Conservation (phyloP, 2,797 vertebrate genomes). For the Pseudochirops corinnae region DNA sequence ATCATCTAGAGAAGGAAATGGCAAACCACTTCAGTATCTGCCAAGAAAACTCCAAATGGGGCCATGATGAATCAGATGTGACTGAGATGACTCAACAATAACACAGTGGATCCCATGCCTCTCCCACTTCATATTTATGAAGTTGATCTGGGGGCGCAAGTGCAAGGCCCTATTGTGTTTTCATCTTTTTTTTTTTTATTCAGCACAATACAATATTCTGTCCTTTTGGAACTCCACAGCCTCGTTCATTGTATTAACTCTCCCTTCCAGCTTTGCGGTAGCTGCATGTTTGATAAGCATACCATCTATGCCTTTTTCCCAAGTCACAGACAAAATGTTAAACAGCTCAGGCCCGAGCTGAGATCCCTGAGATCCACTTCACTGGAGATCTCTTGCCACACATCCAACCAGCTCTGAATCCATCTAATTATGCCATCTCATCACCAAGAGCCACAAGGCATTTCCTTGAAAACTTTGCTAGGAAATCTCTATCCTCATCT, state of each 20-base stretch:
- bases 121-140: background rate
- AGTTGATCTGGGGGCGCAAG: background rate
- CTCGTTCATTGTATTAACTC: background rate
- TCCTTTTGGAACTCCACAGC: background rate
- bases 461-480: background rate
- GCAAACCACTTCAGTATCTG: background rate
- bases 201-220: too few relatives aligned
- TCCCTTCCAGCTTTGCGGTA: background rate
- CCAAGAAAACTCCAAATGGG: background rate
- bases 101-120: background rate
- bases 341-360: background rate
- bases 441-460: background rate
- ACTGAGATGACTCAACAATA: background rate
- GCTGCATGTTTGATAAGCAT: background rate
- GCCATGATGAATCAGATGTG: background rate
- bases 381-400: background rate
- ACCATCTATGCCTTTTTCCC: background rate
- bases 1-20: background rate
- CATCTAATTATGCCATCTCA: background rate
- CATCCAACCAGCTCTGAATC: background rate
- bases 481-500: background rate
- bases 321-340: background rate
- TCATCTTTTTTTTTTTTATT: background rate
- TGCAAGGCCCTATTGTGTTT: background rate
- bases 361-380: background rate